Evolutionary conservation across 2,888 invertebrate species (phyloP), one percentile per base, ranked within the genome.

Genomic region (Eupithecia inturbata): DNA sequence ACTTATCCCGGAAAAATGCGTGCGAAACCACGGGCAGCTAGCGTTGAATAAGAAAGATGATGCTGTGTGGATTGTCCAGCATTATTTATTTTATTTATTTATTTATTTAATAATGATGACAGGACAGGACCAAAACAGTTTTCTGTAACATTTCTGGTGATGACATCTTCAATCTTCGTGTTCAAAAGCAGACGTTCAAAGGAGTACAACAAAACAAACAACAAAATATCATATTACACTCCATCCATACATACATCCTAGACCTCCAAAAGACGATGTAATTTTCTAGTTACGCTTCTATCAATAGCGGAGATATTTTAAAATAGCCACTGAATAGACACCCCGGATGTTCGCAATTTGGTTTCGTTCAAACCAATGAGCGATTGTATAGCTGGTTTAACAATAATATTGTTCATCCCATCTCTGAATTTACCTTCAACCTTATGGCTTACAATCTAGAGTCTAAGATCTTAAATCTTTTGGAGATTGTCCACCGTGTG

Each of bases 311-410:
- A 78, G 80, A 87, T 84, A 84, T 84, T 86, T 83, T 85, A 84
- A 83, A 88, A 87, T 89, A 81, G 87, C 85, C 88, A 85, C 86
- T 79, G 83, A 91, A 93, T 92, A 91, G 91, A 85, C 85, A 92
- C 93, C 92, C 94, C 94, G 94, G 94, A 94, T 93, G 94, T 93
- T 84, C 90, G 91, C 94, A 92, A 94, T 94, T 92, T 92, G 82
- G 91, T 90, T 92, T 89, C 86, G 91, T 92, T 88, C 94, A 86
- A 89, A 83, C 89, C 94, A 93, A 88, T 93, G 93, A 92, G 88
- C 90, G 85, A 84, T 82, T 87, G 86, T 89, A 90, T 91, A 90
- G 91, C 86, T 86, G 91, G 91, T 86, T 92, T 93, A 90, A 92
- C 92, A 92, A 93, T 92, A 88, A 93, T 90, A 93, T 91, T 93